Conservation (phyloP, 2,113 vertebrate genomes). For the Myiopsitta monachus region DNA sequence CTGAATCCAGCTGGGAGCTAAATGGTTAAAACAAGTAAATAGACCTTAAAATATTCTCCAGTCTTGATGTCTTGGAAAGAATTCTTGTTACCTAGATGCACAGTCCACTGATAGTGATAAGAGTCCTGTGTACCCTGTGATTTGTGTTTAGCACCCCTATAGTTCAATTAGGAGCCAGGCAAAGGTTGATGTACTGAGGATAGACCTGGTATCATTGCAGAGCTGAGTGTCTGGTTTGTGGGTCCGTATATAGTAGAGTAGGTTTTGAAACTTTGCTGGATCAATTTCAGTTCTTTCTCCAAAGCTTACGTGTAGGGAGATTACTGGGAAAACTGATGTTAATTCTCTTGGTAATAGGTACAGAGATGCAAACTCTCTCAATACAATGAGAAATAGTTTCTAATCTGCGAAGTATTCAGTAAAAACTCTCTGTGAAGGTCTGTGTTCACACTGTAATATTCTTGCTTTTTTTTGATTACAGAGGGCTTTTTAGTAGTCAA, state of each 20-base stretch:
- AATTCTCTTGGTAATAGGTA: not conserved
- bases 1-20: not conserved
- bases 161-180: not conserved
- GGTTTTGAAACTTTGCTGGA: not conserved
- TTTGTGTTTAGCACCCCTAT: not conserved
- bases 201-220: not conserved
- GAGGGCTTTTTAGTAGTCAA: not conserved
- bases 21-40: not conserved
- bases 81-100: not conserved
- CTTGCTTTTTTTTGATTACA: not conserved
- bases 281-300: not conserved
- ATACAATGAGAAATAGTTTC: not conserved
- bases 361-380: not conserved
- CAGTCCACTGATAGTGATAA: not conserved
- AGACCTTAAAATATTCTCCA: not conserved
- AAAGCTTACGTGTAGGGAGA: not conserved
- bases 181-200: not conserved
- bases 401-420: not conserved
- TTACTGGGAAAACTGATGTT: not conserved
- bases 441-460: not conserved
- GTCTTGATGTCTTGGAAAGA: not conserved
- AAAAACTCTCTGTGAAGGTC: not conserved
- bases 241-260: not conserved
- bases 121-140: not conserved
- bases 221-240: not conserved